Base-by-base conservation (phyloP, 2,888 invertebrate species). In the Gortyna flavago region DNA sequence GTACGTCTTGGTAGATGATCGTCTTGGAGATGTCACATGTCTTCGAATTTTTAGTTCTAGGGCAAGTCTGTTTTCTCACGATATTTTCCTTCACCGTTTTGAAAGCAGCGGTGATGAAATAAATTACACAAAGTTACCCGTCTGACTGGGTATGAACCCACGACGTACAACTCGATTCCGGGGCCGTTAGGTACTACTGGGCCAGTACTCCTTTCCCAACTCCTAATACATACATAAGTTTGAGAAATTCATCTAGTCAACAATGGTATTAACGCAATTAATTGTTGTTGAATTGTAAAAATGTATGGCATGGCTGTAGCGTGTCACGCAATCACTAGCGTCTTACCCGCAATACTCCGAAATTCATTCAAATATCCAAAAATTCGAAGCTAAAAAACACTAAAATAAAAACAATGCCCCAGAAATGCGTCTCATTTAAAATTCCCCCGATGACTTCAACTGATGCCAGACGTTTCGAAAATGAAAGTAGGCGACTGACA, bases 401-500 rank as follows among this genome's bases (percentile, higher is more conserved):
- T 16, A 41, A 35, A 0, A 35, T 35, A 18, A 44, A 57, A 70
- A 41, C 38, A 82, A 72, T 74, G 65, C 4, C 61, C 54, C 38
- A 80, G 32, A 84, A 80, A 68, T 67, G 29, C 8, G 64, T 65
- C 75, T 81, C 78, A 70, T 81, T 86, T 82, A 48, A 65, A 72
- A 85, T 85, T 79, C 82, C 25, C n/a, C 6, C 66, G 59, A 64
- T 72, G 72, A 83, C 70, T 64, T 61, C 76, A 69, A 25, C n/a
- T 38, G 54, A 29, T 44, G 70, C 59, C 81, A 84, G 80, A 84
- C 82, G 29, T 69, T 65, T 77, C 35, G 76, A 87, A 87, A 85
- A 83, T 51, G 86, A 87, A 85, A 87, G 86, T 86, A 77, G 83
- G 71, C 35, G 72, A 71, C 16, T 54, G 51, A 71, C 54, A 68